Conservation (phyloP, 2,888 invertebrate genomes). For the Callyntrura guangdongensis region DNA sequence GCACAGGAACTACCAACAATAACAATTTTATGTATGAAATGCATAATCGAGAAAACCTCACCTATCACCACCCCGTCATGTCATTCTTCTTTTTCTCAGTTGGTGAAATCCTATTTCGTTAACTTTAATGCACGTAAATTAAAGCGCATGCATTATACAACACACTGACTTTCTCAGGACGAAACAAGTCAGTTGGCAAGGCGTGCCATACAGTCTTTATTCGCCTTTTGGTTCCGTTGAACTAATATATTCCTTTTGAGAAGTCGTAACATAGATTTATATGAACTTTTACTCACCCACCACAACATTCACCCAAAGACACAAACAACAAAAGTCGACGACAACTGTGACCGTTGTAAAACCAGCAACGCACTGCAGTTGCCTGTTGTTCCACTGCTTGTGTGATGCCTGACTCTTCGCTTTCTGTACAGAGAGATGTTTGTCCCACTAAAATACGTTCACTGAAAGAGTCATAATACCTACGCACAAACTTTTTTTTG, state of each 20-base stretch:
- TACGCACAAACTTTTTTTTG: neutral
- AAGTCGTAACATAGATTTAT: neutral
- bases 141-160: neutral
- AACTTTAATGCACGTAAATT: conserved; percentile 5
- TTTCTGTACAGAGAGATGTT: no score
- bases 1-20: neutral
- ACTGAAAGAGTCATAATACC: no score
- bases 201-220: no score
- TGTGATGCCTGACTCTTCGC: no score
- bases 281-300: neutral
- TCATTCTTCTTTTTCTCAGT: neutral
- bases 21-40: neutral
- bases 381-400: no score
- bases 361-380: no score
- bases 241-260: no score
- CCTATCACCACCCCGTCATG: no score
- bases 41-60: neutral
- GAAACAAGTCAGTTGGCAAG: neutral
- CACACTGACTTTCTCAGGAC: neutral
- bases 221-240: no score
- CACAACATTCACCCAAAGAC: neutral
- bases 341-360: no score
- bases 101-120: neutral
- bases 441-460: no score
- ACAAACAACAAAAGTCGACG: no score